phyloP scores from a whole-genome alignment of 1,140 invertebrate genomes.

The Steinernema feltiae region DNA sequence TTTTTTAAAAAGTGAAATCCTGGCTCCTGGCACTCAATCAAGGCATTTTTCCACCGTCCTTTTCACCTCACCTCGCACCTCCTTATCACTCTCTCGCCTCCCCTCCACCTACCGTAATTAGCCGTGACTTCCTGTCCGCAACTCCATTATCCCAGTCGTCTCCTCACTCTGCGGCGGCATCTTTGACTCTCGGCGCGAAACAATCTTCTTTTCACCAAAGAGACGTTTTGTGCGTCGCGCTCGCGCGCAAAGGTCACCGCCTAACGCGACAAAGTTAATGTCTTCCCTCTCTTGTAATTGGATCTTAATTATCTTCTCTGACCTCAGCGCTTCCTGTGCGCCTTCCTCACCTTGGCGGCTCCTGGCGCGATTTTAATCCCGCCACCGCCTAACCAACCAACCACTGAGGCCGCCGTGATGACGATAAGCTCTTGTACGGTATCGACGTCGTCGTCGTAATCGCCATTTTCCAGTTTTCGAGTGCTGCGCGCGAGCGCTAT shows the following conservation, averaged over 20 bases:
- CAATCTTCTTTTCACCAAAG: not conserved
- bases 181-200: not conserved
- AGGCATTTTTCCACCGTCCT: not conserved
- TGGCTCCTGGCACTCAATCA: not conserved
- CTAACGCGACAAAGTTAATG: constrained; percentile 9
- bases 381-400: too few relatives aligned
- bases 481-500: not conserved
- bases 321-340: constrained; percentile 4
- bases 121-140: not conserved
- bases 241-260: not conserved
- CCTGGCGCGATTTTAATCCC: too few relatives aligned
- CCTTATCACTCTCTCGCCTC: not conserved
- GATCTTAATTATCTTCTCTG: constrained; percentile 11
- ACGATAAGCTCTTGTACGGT: constrained; percentile 1
- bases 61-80: not conserved
- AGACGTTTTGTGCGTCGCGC: not conserved
- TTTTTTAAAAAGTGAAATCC: too few relatives aligned
- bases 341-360: not conserved
- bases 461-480: constrained; percentile 13
- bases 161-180: not conserved
- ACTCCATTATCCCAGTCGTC: not conserved
- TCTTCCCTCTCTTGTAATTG: constrained; percentile 12
- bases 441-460: not conserved
- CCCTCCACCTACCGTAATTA: constrained; percentile 1
- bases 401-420: not conserved